These are phyloP conservation scores for Sylvia atricapilla DNA, from an alignment of 2,113 vertebrate genomes.

Conservation along the genomic window DNA sequence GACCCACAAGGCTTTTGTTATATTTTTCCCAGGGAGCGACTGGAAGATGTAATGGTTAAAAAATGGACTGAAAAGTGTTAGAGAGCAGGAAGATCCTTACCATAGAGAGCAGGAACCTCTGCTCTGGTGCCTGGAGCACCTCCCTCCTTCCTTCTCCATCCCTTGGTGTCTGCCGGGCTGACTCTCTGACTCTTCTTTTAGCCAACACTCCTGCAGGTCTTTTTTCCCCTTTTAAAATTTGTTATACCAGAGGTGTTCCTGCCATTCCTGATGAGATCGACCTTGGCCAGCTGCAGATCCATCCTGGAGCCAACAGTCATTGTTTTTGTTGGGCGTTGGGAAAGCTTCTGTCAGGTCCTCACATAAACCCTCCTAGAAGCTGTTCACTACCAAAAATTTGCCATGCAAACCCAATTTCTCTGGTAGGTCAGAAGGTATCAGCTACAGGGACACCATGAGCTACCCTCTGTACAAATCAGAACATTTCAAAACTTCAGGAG, in stretches of 20 bases:
- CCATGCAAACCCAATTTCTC: not conserved
- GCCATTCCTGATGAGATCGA: not conserved
- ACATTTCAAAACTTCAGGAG: not conserved
- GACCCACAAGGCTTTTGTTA: not conserved
- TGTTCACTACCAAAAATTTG: not conserved
- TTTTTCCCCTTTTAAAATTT: not conserved
- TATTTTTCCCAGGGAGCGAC: not conserved
- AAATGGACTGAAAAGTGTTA: not conserved
- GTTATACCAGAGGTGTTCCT: not conserved
- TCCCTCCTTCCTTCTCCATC: not conserved
- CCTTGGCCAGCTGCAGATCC: not conserved
- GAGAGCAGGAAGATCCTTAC: not conserved
- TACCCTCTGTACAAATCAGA: not conserved
- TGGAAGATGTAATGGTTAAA: not conserved
- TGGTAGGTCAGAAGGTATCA: not conserved
- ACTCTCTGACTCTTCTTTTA: not conserved
- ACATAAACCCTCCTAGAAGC: not conserved
- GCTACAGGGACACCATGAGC: not conserved
- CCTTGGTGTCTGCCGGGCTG: not conserved
- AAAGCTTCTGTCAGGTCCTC: not conserved
- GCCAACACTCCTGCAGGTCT: not conserved
- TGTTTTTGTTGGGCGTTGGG: accelerated
- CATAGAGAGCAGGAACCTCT: not conserved
- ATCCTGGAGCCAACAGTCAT: not conserved
- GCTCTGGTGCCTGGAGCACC: not conserved